Percentiles rank a stretch among this genome's conserved stretches.
These are phyloP conservation scores for Silvanus unidentatus DNA, from an alignment of 2,888 invertebrate species.

Conservation along the genomic window DNA sequence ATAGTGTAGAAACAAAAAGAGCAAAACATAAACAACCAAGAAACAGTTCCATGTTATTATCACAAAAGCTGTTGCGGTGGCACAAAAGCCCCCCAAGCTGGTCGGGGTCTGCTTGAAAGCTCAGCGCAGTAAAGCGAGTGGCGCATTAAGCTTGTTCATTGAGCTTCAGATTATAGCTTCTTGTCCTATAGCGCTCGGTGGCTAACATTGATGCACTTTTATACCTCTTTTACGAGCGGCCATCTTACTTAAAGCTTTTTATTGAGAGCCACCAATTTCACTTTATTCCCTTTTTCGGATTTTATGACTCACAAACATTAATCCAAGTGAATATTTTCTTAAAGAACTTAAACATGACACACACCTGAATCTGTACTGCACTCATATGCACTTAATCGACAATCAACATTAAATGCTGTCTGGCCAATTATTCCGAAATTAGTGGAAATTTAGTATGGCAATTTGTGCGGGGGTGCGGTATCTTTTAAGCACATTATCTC, in stretches of 20 bases:
- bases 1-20: conserved; percentile 28
- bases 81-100: conserved; percentile 33
- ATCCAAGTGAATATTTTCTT: background rate
- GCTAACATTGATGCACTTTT: conserved; percentile 40
- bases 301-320: background rate
- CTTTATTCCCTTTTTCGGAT: conserved; percentile 14
- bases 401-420: no score
- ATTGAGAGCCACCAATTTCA: conserved; percentile 21
- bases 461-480: conserved; percentile 33
- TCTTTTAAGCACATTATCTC: conserved; percentile 37
- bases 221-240: conserved; percentile 40
- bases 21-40: conserved; percentile 38
- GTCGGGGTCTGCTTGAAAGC: conserved; percentile 38
- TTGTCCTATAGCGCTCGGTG: conserved; percentile 39
- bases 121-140: conserved; percentile 39
- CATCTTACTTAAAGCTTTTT: conserved; percentile 36
- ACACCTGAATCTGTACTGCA: background rate
- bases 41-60: conserved; percentile 40
- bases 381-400: no score
- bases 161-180: conserved; percentile 41
- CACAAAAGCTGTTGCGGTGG: conserved; percentile 39
- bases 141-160: conserved; percentile 42
- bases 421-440: background rate
- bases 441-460: conserved; percentile 27
- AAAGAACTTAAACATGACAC: background rate